These are phyloP conservation scores for Recurvirostra avosetta DNA, from an alignment of 2,113 vertebrate genomes.

Conservation along the genomic window DNA sequence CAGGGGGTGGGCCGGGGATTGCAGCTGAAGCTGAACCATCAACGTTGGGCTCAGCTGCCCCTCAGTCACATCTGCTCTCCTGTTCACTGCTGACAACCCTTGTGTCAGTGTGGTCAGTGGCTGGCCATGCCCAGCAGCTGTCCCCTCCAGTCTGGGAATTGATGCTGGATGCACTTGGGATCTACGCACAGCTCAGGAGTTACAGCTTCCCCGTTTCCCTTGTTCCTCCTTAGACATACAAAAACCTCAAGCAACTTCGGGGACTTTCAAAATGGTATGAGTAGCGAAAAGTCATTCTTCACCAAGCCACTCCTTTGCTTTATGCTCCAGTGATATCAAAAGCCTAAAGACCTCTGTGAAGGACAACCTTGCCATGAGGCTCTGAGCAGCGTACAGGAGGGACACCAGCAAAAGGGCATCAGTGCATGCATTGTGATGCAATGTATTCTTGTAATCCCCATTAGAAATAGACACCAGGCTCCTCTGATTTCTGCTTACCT, in stretches of 20 bases:
- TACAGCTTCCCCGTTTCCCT: not conserved
- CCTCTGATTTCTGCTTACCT: not conserved
- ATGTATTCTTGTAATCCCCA: not conserved
- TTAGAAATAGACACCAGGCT: not conserved
- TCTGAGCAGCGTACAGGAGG: not conserved
- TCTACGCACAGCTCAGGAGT: rapidly evolving
- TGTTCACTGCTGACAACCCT: not conserved
- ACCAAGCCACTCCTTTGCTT: not conserved
- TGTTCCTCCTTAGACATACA: not conserved
- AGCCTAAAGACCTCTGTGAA: not conserved
- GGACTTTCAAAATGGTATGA: not conserved
- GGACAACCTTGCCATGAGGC: rapidly evolving
- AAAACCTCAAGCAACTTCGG: not conserved
- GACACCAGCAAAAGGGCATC: not conserved
- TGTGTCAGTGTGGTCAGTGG: not conserved
- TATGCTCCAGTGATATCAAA: not conserved
- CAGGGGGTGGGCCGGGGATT: rapidly evolving
- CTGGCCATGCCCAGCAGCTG: not conserved
- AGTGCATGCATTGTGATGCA: not conserved
- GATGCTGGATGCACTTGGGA: not conserved
- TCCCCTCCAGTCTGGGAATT: not conserved
- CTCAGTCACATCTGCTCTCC: not conserved
- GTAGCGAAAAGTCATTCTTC: not conserved
- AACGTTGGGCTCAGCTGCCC: not conserved
- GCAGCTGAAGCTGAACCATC: not conserved